phyloP scores from a whole-genome alignment of 2,797 vertebrate genomes.

The Enteromius thamalakanensis region DNA sequence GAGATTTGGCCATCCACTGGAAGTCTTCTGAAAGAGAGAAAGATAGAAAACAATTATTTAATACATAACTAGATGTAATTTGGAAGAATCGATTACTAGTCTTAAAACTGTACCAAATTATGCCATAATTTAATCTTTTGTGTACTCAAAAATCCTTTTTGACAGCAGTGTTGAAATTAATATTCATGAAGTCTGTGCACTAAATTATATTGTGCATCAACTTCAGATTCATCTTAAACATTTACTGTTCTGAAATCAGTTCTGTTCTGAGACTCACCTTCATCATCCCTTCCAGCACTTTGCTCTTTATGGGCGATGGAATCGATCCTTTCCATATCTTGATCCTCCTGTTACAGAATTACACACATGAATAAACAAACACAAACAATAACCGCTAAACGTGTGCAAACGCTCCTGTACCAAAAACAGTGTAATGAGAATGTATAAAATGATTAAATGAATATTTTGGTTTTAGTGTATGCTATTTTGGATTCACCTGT shows the following conservation, averaged over 20 bases:
- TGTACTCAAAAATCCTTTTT: background rate
- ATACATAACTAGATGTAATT: background rate
- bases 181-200: too few relatives aligned
- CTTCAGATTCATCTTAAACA: conserved; percentile 38
- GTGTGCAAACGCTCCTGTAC: background rate
- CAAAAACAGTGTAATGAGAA: background rate
- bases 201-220: background rate
- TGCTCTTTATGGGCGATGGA: conserved; percentile 79
- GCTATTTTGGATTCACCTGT: conserved; percentile 59
- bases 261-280: conserved; percentile 68
- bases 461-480: background rate
- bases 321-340: conserved; percentile 74
- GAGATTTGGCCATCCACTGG: conserved; percentile 1
- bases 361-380: background rate
- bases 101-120: background rate
- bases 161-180: background rate
- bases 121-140: background rate
- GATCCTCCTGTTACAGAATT: conserved; percentile 62
- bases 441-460: background rate
- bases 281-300: conserved; percentile 69
- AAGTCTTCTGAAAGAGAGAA: conserved; percentile 39
- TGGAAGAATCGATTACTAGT: background rate
- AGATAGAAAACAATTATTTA: conserved; percentile 3
- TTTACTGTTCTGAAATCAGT: background rate
- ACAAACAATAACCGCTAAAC: background rate